Conservation (phyloP, 2,888 invertebrate species). For the Autographa pulchrina region DNA sequence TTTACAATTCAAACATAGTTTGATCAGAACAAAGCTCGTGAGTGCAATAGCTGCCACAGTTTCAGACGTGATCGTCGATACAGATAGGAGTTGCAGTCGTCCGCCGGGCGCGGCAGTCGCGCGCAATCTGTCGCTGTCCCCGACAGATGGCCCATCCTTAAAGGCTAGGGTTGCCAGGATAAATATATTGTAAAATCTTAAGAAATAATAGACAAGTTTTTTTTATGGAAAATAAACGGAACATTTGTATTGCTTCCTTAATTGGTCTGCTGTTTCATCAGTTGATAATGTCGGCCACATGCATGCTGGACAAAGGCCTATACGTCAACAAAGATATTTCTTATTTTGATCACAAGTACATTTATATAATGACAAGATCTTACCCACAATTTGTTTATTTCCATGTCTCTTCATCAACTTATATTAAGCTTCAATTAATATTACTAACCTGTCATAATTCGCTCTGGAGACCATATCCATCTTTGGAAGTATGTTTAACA, state of each 20-base stretch:
- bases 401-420: too few species aligned
- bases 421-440: too few species aligned
- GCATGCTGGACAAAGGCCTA: too few species aligned
- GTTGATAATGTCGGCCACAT: too few species aligned
- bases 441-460: neutral
- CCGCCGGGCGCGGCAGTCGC: slow-evolving; percentile 26
- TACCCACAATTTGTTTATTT: too few species aligned
- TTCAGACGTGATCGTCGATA: slow-evolving; percentile 20
- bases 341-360: too few species aligned
- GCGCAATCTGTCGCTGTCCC: slow-evolving; percentile 60
- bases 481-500: neutral
- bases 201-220: too few species aligned
- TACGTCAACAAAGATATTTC: too few species aligned
- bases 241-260: too few species aligned
- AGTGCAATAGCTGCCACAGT: slow-evolving; percentile 27
- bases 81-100: slow-evolving; percentile 31
- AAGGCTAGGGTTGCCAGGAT: slow-evolving; percentile 37
- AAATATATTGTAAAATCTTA: neutral
- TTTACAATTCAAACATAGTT: neutral
- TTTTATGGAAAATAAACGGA: too few species aligned
- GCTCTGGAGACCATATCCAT: neutral
- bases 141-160: slow-evolving; percentile 53
- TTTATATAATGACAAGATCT: too few species aligned
- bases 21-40: slow-evolving; percentile 19
- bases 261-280: too few species aligned